Percentiles rank a stretch among this genome's conserved stretches.
These are phyloP conservation scores for Chloroclysta siterata DNA, from an alignment of 2,888 invertebrate genomes.

Conservation along the genomic window DNA sequence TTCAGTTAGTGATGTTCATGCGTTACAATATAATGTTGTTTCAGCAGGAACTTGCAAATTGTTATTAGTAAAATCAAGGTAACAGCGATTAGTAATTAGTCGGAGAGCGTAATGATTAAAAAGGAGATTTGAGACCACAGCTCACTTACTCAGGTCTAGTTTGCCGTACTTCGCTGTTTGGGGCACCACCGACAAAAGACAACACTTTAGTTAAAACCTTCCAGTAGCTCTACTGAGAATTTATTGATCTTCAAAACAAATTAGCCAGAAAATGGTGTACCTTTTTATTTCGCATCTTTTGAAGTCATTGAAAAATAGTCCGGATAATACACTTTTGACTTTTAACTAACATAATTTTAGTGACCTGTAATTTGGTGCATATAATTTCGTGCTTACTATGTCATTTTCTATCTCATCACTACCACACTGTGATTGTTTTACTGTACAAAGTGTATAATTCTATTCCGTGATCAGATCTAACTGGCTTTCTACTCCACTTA, in stretches of 20 bases:
- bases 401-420: conserved; percentile 14
- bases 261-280: conserved; percentile 10
- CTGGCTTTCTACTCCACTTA: conserved; percentile 27
- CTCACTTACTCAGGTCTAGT: conserved; percentile 83
- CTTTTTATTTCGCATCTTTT: conserved; percentile 11
- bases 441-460: conserved; percentile 31
- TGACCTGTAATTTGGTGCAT: conserved; percentile 19
- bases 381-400: conserved; percentile 13
- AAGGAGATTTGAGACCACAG: conserved; percentile 83
- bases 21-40: conserved; percentile 64
- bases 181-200: conserved; percentile 85
- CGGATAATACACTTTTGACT: neutral
- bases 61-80: conserved; percentile 74
- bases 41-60: conserved; percentile 65
- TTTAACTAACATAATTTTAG: neutral
- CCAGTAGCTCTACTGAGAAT: conserved; percentile 12
- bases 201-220: conserved; percentile 75
- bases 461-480: conserved; percentile 22
- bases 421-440: conserved; percentile 26
- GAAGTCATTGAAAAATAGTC: neutral
- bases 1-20: conserved; percentile 71
- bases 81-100: conserved; percentile 81
- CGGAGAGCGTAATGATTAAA: conserved; percentile 74
- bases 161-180: conserved; percentile 83
- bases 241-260: conserved; percentile 10